These are phyloP conservation scores for Huso huso DNA, from an alignment of 2,797 vertebrate genomes.

Conservation along the genomic window DNA sequence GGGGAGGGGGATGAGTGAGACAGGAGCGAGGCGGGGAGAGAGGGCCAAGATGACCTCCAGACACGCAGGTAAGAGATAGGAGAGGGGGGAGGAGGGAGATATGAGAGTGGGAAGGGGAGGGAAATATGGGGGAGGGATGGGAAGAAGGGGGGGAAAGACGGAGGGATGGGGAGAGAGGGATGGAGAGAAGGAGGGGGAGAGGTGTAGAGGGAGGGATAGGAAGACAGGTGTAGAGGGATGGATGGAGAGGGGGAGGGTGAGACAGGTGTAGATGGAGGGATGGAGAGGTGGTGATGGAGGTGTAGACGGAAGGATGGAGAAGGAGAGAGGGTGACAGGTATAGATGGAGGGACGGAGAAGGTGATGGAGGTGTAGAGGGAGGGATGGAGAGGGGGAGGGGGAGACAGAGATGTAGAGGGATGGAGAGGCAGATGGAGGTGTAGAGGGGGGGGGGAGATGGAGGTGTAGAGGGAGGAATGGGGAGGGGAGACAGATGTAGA, in stretches of 20 bases:
- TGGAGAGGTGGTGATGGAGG: background rate
- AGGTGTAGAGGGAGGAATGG: background rate
- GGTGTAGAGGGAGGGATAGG: background rate
- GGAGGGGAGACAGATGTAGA: background rate
- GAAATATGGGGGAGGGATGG: background rate
- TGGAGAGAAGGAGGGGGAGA: no score
- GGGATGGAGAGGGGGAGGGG: background rate
- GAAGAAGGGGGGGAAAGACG: background rate
- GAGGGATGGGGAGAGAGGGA: background rate
- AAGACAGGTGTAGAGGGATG: background rate
- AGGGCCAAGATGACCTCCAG: no score
- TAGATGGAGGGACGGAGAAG: background rate
- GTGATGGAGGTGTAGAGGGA: no score
- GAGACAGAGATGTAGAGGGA: background rate
- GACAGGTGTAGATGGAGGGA: no score
- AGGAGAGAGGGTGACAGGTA: background rate
- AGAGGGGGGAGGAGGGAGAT: no score
- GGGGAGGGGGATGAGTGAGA: no score
- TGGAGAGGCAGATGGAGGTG: background rate
- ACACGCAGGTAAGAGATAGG: constrained; percentile 4
- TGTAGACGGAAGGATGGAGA: background rate
- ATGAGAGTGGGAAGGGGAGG: background rate
- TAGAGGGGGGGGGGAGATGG: background rate
- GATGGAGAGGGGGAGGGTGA: no score
- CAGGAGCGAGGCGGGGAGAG: no score